Percentiles rank a stretch among this genome's conserved stretches.
Conservation (phyloP, 2,113 vertebrate species). For the Promerops cafer region DNA sequence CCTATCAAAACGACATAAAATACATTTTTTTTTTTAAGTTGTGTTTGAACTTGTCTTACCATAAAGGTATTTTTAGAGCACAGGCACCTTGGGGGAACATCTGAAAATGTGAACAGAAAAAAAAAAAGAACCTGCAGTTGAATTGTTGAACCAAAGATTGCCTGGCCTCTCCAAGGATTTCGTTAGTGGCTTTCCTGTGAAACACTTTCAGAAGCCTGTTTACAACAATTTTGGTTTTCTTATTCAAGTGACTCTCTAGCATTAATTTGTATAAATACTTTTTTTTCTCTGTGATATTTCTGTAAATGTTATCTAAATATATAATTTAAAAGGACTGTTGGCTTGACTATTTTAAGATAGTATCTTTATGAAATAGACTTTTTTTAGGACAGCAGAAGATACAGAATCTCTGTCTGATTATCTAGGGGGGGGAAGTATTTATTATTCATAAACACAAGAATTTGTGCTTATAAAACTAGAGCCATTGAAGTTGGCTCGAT, state of each 20-base stretch:
- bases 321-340: neutral
- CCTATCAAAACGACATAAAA: constrained; percentile 46
- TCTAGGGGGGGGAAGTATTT: neutral
- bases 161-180: constrained; percentile 40
- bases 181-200: constrained; percentile 15
- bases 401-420: neutral
- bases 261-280: constrained; percentile 11
- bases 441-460: constrained; percentile 4
- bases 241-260: neutral
- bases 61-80: constrained; percentile 14
- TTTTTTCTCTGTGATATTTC: neutral
- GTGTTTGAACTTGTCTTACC: constrained; percentile 29
- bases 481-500: neutral
- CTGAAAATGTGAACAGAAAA: neutral
- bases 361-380: neutral
- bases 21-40: constrained; percentile 18
- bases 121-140: neutral
- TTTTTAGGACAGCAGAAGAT: neutral
- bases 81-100: constrained; percentile 19
- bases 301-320: neutral
- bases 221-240: neutral
- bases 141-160: constrained; percentile 38
- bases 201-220: constrained; percentile 4
- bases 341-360: neutral
- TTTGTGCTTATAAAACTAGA: neutral